A percentile compares a stretch with the other conserved stretches of the same genome.
Evolutionary conservation across 2,888 invertebrate genomes (phyloP).

Genomic region (Cheiracanthium punctorium): DNA sequence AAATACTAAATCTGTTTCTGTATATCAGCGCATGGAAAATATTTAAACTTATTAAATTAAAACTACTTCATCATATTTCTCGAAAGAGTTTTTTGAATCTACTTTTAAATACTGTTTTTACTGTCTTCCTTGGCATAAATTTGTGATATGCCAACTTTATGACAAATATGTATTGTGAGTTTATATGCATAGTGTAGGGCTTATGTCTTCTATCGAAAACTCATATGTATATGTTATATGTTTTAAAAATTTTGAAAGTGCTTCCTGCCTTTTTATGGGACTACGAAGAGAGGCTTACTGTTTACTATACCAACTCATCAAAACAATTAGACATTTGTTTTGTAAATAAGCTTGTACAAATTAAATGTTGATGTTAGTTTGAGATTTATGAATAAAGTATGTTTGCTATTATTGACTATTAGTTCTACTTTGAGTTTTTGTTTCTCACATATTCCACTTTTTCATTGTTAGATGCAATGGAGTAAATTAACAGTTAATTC

Average conservation of each 20-base stretch:
- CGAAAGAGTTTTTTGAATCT: background rate
- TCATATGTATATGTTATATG: conserved; percentile 28
- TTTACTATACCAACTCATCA: conserved; percentile 40
- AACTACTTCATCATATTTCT: background rate
- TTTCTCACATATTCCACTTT: no score
- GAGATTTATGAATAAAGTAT: conserved; percentile 62
- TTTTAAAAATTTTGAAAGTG: conserved; percentile 35
- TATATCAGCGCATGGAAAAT: no score
- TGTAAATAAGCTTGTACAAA: conserved; percentile 58
- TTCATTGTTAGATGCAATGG: no score
- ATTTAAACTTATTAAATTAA: no score
- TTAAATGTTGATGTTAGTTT: conserved; percentile 56
- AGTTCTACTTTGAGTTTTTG: no score
- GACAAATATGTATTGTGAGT: conserved; percentile 36
- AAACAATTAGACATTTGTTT: conserved; percentile 39
- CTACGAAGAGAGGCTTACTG: conserved; percentile 18
- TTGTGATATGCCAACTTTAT: conserved; percentile 1
- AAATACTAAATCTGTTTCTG: no score
- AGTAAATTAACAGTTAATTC: no score
- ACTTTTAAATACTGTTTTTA: conserved; percentile 20
- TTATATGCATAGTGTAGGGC: conserved; percentile 39
- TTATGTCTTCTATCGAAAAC: conserved; percentile 21
- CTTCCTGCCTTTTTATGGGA: conserved; percentile 51
- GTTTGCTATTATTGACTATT: conserved; percentile 40
- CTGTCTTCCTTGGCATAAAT: conserved; percentile 50